These are phyloP conservation scores for Pyrocephalus nanus DNA, from an alignment of 2,797 vertebrate genomes.

Conservation along the genomic window DNA sequence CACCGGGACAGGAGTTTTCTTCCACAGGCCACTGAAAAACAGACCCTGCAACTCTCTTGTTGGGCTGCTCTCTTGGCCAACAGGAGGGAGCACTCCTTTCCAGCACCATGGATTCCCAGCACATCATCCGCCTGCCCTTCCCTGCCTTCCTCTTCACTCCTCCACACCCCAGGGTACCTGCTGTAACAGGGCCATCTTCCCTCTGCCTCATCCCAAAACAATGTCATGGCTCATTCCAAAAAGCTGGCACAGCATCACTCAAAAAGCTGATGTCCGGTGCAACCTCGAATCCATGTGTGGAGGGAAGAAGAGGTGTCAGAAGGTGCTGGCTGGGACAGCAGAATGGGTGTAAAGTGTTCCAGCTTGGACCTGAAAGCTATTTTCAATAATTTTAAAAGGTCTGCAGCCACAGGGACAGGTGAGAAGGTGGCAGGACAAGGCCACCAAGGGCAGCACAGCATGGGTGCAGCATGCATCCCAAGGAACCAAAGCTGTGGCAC, in stretches of 20 bases:
- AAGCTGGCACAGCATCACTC: background rate
- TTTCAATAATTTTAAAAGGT: background rate
- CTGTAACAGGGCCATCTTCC: background rate
- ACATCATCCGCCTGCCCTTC: background rate
- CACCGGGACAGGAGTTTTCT: background rate
- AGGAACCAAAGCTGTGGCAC: background rate
- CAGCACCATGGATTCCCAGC: background rate
- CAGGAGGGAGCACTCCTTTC: background rate
- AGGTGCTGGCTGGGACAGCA: background rate
- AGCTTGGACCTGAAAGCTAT: background rate
- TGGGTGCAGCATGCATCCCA: background rate
- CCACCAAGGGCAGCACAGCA: accelerated
- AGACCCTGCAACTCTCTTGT: background rate
- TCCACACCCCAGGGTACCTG: background rate
- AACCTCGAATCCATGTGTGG: accelerated
- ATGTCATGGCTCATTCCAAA: background rate
- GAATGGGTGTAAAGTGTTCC: background rate
- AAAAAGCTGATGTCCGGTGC: background rate
- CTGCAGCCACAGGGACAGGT: background rate
- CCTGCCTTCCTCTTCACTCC: background rate
- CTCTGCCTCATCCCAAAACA: background rate
- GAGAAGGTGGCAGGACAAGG: background rate
- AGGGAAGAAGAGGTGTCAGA: background rate
- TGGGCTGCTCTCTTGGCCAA: background rate
- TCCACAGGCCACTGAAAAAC: background rate